A percentile compares a stretch with the other conserved stretches of the same genome.
Evolutionary conservation across 30 jellyfish, hydroid and myxozoan genomes (phyloP).

Genomic region (Hydra vulgaris): DNA sequence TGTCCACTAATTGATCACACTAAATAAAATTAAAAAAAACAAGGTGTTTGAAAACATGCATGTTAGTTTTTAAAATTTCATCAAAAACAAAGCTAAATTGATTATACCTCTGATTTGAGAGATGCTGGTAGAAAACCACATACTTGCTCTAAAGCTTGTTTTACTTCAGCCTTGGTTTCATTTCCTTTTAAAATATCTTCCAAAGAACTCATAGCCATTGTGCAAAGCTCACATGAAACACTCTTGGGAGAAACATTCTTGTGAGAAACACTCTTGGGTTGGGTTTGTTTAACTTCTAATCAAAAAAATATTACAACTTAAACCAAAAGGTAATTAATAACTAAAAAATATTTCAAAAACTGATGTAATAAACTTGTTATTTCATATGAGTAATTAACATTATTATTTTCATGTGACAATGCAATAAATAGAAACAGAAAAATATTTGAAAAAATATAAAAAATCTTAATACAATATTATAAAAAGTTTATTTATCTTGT

Average conservation of each 20-base stretch:
- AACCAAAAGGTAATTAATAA: constrained; percentile 1
- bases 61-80: too few relatives aligned
- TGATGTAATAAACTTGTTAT: not conserved
- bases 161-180: constrained; percentile 14
- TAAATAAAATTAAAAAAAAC: not conserved
- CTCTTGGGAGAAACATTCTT: constrained; percentile 4
- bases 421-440: too few relatives aligned
- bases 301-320: constrained; percentile 1
- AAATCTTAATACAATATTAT: too few relatives aligned
- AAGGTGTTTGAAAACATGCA: not conserved
- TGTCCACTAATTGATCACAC: constrained; percentile 1
- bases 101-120: not conserved
- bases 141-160: constrained; percentile 7
- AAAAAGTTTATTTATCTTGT: too few relatives aligned
- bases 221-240: constrained; percentile 32
- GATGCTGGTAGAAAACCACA: constrained; percentile 29
- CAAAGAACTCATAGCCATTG: constrained; percentile 15
- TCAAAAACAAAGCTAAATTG: not conserved
- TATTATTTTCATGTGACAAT: too few relatives aligned
- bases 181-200: constrained; percentile 15
- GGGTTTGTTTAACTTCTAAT: too few relatives aligned
- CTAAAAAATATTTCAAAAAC: not conserved
- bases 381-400: too few relatives aligned
- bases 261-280: constrained; percentile 9
- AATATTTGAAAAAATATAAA: too few relatives aligned